Evolutionary conservation across 2,797 vertebrate species (phyloP).

Genomic region (Lagorchestes hirsutus): DNA sequence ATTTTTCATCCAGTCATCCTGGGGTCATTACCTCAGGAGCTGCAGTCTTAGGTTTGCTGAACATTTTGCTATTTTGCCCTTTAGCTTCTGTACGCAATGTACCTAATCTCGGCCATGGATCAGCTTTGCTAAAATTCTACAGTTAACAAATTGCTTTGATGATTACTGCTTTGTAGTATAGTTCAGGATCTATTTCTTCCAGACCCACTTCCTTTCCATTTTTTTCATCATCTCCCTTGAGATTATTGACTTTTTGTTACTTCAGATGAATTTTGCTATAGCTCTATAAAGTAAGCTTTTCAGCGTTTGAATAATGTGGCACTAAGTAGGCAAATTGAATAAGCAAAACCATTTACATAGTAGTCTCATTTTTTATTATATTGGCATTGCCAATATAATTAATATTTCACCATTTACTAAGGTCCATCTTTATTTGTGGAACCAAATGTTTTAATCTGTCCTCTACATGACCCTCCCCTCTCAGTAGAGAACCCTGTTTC

Average conservation of each 20-base stretch:
- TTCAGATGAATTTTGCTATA: not conserved
- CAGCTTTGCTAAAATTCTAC: not conserved
- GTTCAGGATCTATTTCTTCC: not conserved
- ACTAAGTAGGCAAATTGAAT: not conserved
- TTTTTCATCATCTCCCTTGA: not conserved
- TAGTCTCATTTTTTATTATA: not conserved
- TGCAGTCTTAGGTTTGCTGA: not conserved
- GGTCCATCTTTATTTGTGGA: not conserved
- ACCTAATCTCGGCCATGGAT: not conserved
- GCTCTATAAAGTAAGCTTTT: not conserved
- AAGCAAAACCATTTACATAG: not conserved
- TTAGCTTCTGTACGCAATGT: not conserved
- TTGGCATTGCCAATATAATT: not conserved
- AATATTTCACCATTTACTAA: not conserved
- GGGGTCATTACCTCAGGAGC: not conserved
- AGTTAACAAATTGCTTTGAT: not conserved
- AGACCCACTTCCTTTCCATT: not conserved
- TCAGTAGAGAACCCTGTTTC: not conserved
- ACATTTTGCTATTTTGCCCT: not conserved
- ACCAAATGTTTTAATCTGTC: not conserved
- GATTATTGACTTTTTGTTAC: not conserved
- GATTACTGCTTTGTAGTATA: not conserved
- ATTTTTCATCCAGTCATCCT: not conserved
- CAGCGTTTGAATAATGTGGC: not conserved
- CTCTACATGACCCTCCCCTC: not conserved